Base-by-base conservation (phyloP, 1,140 invertebrate species). In the Spodoptera frugiperda region DNA sequence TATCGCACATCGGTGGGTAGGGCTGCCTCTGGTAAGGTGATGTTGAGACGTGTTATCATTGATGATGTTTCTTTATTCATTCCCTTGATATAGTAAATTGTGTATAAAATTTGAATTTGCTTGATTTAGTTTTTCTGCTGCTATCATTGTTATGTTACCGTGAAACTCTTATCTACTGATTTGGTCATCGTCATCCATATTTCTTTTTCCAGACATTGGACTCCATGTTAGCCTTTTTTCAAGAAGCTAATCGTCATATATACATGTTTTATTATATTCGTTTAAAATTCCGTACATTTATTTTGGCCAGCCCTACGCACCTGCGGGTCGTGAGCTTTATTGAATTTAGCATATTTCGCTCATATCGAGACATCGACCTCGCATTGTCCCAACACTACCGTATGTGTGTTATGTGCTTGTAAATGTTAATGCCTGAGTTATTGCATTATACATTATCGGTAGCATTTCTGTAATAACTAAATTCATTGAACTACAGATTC, bases 291-390 rank as follows among this genome's bases (percentile, higher is more conserved):
- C n/a, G n/a, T n/a, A n/a, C n/a, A n/a, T n/a, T n/a, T n/a, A n/a
- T 3, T 12, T 8, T 30, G 8, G 73, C 0, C 81, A 89, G 53
- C 87, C 87, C 87, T 89, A 74, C 4, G 15, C 59, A 74, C 65
- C 33, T 57, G 77, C 57, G 77, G 84, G 83, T 90, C 84, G 83
- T 81, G 77, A 79, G 82, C 78, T 81, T 87, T 90, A 90, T 89
- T 89, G 85, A 88, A 88, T 90, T 85, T 84, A 84, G 89, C 85
- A 89, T 90, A 87, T 78, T 87, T 83, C 78, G 79, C 82, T 83
- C 85, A 84, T 90, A 90, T 90, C 88, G 81, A 81, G 71, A 80
- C 82, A 87, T 88, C 83, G 83, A 68, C 19, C 79, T 76, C 80
- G 80, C 82, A 89, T 89, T 89, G 87, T 89, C 82, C 79, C 80